Evolutionary conservation across 2,113 vertebrate genomes (phyloP).

Genomic region (Oreochromis aureus): DNA sequence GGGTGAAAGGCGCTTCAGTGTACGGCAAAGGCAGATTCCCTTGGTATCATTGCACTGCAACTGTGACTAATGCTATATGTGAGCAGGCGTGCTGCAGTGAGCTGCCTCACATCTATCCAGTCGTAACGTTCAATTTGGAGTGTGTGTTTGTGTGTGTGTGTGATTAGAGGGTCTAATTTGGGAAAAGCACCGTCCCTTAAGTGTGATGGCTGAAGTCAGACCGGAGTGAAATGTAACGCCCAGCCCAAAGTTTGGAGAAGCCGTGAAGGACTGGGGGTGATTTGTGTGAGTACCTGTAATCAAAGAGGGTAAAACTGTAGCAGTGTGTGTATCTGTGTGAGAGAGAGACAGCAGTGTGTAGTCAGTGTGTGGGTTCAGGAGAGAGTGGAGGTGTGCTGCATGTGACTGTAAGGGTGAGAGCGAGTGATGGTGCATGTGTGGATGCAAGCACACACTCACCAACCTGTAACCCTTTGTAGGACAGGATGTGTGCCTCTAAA

Average conservation of each 20-base stretch:
- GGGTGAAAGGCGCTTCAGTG: conserved; percentile 47
- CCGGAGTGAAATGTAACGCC: conserved; percentile 6
- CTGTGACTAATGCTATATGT: conserved; percentile 68
- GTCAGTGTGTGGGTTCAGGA: conserved; percentile 47
- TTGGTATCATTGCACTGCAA: conserved; percentile 56
- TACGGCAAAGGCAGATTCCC: conserved; percentile 44
- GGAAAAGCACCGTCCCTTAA: neutral
- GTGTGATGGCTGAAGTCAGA: conserved; percentile 1
- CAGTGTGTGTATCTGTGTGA: neutral
- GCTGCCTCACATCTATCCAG: conserved; percentile 43
- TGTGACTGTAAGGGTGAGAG: conserved; percentile 30
- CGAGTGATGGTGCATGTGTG: neutral
- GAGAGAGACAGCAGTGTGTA: neutral
- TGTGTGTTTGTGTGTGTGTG: neutral
- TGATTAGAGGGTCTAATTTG: neutral
- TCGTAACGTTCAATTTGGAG: neutral
- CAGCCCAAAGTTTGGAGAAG: conserved; percentile 43
- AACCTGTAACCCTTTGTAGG: conserved; percentile 5
- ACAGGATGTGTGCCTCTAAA: conserved; percentile 7
- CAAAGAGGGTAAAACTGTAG: neutral
- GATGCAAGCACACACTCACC: neutral
- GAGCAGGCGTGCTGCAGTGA: conserved; percentile 65
- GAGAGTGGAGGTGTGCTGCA: conserved; percentile 54
- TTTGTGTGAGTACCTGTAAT: conserved; percentile 42
- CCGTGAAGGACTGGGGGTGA: conserved; percentile 29